phyloP scores from a whole-genome alignment of 2,113 vertebrate species.

The Nothocercus nigrocapillus region DNA sequence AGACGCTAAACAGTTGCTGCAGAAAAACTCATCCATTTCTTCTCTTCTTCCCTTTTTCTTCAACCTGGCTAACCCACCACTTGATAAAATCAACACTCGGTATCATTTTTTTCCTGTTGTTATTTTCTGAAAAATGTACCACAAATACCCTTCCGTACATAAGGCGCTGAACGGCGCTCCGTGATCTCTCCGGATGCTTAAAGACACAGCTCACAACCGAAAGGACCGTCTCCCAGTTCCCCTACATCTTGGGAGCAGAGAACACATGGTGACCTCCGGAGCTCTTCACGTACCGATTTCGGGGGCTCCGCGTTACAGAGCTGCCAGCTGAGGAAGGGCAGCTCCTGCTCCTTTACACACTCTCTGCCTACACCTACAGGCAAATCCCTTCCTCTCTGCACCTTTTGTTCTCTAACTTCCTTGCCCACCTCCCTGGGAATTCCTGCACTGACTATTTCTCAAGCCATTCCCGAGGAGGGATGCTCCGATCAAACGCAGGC shows the following conservation, averaged over 20 bases:
- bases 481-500: neutral
- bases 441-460: neutral
- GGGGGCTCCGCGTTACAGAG: neutral
- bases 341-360: neutral
- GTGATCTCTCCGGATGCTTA: neutral
- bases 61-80: constrained; percentile 51
- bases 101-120: constrained; percentile 1
- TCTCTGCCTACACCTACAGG: neutral
- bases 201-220: neutral
- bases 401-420: neutral
- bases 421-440: neutral
- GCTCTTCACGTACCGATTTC: neutral
- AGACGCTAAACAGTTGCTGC: constrained; percentile 85
- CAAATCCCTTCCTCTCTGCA: accelerated
- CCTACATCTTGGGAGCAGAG: neutral
- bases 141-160: neutral
- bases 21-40: constrained; percentile 68
- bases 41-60: constrained; percentile 27
- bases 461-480: neutral
- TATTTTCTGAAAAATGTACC: neutral
- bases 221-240: neutral
- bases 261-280: neutral
- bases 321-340: neutral
- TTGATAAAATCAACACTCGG: constrained; percentile 23
- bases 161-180: neutral